Evolutionary conservation across 2,797 vertebrate genomes (phyloP), one percentile per base, ranked within the genome.

Genomic region (Paguma larvata): DNA sequence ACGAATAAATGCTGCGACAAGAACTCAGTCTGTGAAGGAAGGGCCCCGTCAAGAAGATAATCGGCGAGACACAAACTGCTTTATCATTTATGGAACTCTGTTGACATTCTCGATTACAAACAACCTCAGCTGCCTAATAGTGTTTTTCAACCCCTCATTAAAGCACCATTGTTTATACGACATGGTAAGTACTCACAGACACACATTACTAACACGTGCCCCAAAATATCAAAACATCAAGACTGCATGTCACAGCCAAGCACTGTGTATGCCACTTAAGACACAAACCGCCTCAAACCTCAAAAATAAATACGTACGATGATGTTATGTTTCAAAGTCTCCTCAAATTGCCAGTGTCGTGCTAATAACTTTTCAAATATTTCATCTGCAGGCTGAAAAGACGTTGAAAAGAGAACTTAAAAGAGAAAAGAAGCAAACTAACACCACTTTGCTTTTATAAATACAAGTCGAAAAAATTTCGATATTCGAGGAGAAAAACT

Each of bases 121-220:
- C 1, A 89, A 80, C 97, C n/a, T 75, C 94, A 83, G 70, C 53
- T 19, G 73, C n/a, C 86, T 18, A 65, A 25, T 8, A 1, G 21
- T 86, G 67, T 88, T 93, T 88, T 72, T 56, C 44, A 93, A 62
- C 56, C 94, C 65, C 10, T 79, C 10, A 87, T 41, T 94, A 95
- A 78, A 72, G 56, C 27, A 25, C 15, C 41, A 10, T 38, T 77
- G 72, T 88, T 94, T 92, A 86, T 21, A 19, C 63, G 53, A 80
- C 1, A 0, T 48, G 27, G 19, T 44, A 91, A 56, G 18, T 48
- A 21, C 38, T 73, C 30, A 41, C 6, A 86, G 41, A 38, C 11
- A 65, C 18, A 63, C 56, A 80, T 51, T 46, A 80, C 19, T 78
- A 79, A 91, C 34, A 44, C n/a, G 51, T 14, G 27, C 53, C 48